phyloP scores from a whole-genome alignment of 2,888 invertebrate genomes.

The Aphodius granarius region DNA sequence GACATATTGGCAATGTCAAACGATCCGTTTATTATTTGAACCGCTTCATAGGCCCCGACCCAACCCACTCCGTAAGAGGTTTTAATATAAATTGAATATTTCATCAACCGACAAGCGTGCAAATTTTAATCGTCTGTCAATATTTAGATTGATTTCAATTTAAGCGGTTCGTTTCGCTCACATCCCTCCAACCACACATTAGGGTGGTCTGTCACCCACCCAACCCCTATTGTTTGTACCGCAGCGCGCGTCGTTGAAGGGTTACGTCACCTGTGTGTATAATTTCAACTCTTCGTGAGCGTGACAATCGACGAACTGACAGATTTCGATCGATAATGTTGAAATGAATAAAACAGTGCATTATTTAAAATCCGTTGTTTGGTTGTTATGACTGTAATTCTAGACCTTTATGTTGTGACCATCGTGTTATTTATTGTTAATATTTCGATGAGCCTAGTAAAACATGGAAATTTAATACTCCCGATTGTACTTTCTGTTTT shows the following conservation, averaged over 20 bases:
- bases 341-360: neutral
- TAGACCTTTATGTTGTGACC: neutral
- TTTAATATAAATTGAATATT: constrained; percentile 15
- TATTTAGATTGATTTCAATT: neutral
- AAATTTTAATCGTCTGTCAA: neutral
- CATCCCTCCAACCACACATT: neutral
- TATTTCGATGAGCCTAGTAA: neutral
- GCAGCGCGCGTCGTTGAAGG: neutral
- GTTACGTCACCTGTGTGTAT: neutral
- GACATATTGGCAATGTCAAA: neutral
- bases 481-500: too few species aligned
- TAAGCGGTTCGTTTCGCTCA: neutral
- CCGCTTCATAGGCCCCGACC: neutral
- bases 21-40: neutral
- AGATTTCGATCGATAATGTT: neutral
- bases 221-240: neutral
- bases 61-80: neutral
- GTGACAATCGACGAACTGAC: neutral
- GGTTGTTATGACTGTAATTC: neutral
- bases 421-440: neutral
- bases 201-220: neutral
- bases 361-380: neutral
- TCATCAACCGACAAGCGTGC: neutral
- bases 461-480: neutral
- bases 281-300: neutral